Conservation (phyloP, 2,888 invertebrate species). For the Cabera pusaria region DNA sequence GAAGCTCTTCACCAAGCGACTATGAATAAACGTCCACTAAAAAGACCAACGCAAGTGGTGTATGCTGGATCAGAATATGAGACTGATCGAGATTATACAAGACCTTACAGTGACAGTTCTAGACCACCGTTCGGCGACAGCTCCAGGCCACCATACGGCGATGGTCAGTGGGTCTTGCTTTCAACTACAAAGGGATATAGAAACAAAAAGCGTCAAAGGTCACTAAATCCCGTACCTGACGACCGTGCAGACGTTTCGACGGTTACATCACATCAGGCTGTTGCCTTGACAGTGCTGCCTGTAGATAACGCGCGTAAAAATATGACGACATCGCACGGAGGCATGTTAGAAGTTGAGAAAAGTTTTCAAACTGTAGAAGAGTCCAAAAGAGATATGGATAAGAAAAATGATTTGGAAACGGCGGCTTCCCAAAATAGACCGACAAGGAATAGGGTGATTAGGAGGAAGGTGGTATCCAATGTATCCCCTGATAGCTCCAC, state of each 20-base stretch:
- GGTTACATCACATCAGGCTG: constrained; percentile 78
- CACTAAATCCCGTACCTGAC: constrained; percentile 50
- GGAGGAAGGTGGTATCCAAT: constrained; percentile 59
- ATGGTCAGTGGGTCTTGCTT: constrained; percentile 90
- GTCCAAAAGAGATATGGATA: constrained; percentile 69
- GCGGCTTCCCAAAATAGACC: constrained; percentile 56
- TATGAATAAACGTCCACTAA: constrained; percentile 57
- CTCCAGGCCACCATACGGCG: constrained; percentile 85
- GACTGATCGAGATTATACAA: constrained; percentile 57
- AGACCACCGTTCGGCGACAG: constrained; percentile 9
- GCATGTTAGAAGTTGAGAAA: constrained; percentile 88
- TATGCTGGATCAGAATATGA: constrained; percentile 77
- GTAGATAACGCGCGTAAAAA: constrained; percentile 85
- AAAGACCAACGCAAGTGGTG: constrained; percentile 73
- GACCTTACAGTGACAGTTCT: constrained; percentile 59
- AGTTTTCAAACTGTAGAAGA: constrained; percentile 88
- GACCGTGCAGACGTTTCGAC: constrained; percentile 53
- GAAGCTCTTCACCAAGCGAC: constrained; percentile 66
- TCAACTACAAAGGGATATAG: constrained; percentile 91
- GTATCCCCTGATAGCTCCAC: constrained; percentile 82
- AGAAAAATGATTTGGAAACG: constrained; percentile 58
- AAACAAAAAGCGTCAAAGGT: constrained; percentile 75
- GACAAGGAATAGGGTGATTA: constrained; percentile 53
- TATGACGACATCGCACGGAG: constrained; percentile 88
- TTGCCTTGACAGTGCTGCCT: constrained; percentile 89